Evolutionary conservation across 2,113 vertebrate species (phyloP).

Genomic region (Leuciscus idus): DNA sequence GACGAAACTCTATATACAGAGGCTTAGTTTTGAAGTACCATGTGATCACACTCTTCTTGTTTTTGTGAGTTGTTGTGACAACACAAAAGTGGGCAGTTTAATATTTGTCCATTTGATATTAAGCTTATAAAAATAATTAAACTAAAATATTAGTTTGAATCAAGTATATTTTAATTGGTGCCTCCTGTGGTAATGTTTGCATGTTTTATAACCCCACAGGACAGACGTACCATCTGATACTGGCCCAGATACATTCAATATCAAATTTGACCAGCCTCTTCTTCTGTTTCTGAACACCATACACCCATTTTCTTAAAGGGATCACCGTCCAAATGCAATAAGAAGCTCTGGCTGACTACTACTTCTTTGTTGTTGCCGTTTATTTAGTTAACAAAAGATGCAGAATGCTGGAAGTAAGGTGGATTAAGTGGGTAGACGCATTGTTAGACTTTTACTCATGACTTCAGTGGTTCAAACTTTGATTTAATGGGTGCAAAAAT

Average conservation of each 20-base stretch:
- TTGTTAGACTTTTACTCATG: conserved; percentile 28
- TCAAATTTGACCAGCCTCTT: conserved; percentile 43
- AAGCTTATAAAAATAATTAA: neutral
- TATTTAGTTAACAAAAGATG: conserved; percentile 44
- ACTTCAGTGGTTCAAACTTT: neutral
- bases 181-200: conserved; percentile 37
- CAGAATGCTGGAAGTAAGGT: conserved; percentile 29
- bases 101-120: neutral
- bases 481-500: neutral
- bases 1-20: conserved; percentile 65
- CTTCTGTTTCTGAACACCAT: conserved; percentile 43
- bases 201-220: conserved; percentile 20
- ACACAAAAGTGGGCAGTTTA: conserved; percentile 46
- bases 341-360: conserved; percentile 35
- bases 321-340: conserved; percentile 34
- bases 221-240: conserved; percentile 25
- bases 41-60: conserved; percentile 48
- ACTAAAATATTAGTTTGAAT: neutral
- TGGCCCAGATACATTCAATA: conserved; percentile 53
- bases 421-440: conserved; percentile 30
- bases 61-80: conserved; percentile 43
- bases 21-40: conserved; percentile 58
- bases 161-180: conserved; percentile 28
- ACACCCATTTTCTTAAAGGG: conserved; percentile 46
- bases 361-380: conserved; percentile 46